phyloP scores from a whole-genome alignment of 2,797 vertebrate species.

The Diplodus puntazzo region DNA sequence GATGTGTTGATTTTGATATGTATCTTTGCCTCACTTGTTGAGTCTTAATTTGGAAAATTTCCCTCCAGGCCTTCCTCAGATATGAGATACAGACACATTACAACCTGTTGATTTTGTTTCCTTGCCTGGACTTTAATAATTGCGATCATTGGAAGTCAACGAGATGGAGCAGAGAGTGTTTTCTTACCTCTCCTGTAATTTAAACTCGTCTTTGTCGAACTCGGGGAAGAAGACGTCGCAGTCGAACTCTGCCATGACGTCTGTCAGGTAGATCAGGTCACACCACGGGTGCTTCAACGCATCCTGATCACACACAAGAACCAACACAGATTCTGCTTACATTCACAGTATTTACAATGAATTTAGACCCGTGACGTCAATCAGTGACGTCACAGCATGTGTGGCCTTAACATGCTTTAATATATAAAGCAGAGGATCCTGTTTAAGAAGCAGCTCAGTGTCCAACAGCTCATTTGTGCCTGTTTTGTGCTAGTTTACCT shows the following conservation, averaged over 20 bases:
- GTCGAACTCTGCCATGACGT: slow-evolving; percentile 87
- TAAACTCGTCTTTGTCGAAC: slow-evolving; percentile 81
- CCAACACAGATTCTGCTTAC: not conserved
- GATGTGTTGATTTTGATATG: no score
- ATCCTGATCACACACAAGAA: slow-evolving; percentile 72
- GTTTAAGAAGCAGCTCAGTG: not conserved
- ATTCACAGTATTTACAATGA: not conserved
- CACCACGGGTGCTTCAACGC: slow-evolving; percentile 86
- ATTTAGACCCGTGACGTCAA: not conserved
- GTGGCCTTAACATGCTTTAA: no score
- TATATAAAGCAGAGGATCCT: no score
- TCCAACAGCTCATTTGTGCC: not conserved
- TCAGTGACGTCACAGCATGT: no score
- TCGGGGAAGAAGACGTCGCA: slow-evolving; percentile 88
- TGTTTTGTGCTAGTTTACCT: slow-evolving; percentile 64
- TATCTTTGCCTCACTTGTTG: no score
- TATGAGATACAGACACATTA: not conserved
- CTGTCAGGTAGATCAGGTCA: slow-evolving; percentile 85
- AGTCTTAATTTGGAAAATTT: no score
- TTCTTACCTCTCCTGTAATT: slow-evolving; percentile 80
- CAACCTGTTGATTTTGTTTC: not conserved
- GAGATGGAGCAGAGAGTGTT: not conserved
- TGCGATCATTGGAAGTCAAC: not conserved
- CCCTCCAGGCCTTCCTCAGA: no score
- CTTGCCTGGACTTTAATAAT: not conserved